Conservation (phyloP, 2,797 vertebrate genomes). For the Euphonia xanthogaster region DNA sequence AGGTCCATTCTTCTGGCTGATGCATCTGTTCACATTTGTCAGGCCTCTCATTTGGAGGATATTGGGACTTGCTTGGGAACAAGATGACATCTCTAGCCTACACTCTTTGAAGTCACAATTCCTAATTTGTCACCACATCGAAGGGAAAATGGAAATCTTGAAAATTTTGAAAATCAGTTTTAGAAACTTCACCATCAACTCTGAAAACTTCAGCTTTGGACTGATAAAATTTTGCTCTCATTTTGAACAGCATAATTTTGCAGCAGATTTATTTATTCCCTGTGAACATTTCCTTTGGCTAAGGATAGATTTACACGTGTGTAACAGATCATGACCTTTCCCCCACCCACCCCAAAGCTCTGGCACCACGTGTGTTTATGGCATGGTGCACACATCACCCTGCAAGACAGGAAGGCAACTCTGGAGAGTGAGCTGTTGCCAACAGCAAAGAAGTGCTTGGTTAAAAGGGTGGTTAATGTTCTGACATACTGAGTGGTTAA, state of each 20-base stretch:
- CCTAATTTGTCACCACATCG: not conserved
- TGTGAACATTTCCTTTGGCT: not conserved
- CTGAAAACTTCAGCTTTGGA: not conserved
- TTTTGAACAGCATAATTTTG: not conserved
- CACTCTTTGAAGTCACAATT: not conserved
- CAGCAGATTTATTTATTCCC: not conserved
- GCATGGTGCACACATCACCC: not conserved
- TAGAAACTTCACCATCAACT: not conserved
- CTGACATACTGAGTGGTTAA: constrained; percentile 31
- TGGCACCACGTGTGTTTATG: not conserved
- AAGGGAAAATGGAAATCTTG: not conserved
- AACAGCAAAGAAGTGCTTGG: not conserved
- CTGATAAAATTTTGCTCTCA: not conserved
- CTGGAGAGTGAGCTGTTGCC: fast-evolving
- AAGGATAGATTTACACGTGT: not conserved
- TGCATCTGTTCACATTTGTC: not conserved
- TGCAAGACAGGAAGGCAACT: not conserved
- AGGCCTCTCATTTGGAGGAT: not conserved
- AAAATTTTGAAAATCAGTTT: not conserved
- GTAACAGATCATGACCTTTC: not conserved
- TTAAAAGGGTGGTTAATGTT: constrained; percentile 6
- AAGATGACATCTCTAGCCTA: not conserved
- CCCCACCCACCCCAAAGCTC: not conserved
- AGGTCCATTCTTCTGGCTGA: not conserved
- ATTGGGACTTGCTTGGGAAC: not conserved